A percentile compares a stretch with the other conserved stretches of the same genome.
Evolutionary conservation across 2,888 invertebrate species (phyloP).

Genomic region (Hesperia comma): DNA sequence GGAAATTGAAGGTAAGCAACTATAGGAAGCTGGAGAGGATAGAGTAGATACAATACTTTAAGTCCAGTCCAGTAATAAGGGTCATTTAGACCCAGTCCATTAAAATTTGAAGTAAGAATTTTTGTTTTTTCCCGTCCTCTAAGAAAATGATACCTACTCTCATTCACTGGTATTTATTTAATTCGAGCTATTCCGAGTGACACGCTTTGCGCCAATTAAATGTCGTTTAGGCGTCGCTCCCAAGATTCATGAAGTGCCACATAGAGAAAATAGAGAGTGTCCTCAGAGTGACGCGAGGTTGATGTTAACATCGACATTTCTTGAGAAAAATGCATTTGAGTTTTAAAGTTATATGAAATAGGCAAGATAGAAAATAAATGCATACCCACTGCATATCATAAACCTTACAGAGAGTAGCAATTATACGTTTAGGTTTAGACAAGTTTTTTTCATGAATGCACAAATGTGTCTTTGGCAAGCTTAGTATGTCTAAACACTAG

Average conservation of each 20-base stretch:
- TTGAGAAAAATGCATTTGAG: conserved; percentile 5
- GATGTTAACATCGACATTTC: conserved; percentile 1
- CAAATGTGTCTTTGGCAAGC: too few relatives aligned
- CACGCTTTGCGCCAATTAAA: conserved; percentile 19
- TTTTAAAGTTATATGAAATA: too few relatives aligned
- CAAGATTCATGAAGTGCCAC: conserved; percentile 19
- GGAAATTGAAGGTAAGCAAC: conserved; percentile 12
- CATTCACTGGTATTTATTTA: conserved; percentile 16
- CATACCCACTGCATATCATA: too few relatives aligned
- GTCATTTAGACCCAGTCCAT: too few relatives aligned
- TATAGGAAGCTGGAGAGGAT: conserved; percentile 1
- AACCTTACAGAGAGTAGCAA: too few relatives aligned
- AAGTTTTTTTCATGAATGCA: too few relatives aligned
- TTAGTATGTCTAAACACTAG: too few relatives aligned
- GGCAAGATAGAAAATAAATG: too few relatives aligned
- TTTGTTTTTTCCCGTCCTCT: conserved; percentile 3
- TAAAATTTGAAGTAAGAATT: background rate
- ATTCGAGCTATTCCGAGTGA: conserved; percentile 22
- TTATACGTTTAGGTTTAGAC: too few relatives aligned
- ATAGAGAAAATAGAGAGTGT: conserved; percentile 16
- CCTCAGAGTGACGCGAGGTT: background rate
- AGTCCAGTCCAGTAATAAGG: too few relatives aligned
- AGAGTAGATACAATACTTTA: background rate
- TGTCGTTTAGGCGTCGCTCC: conserved; percentile 25
- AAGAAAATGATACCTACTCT: conserved; percentile 6